Evolutionary conservation across 2,113 vertebrate species (phyloP).

Genomic region (Corydoras maculifer): DNA sequence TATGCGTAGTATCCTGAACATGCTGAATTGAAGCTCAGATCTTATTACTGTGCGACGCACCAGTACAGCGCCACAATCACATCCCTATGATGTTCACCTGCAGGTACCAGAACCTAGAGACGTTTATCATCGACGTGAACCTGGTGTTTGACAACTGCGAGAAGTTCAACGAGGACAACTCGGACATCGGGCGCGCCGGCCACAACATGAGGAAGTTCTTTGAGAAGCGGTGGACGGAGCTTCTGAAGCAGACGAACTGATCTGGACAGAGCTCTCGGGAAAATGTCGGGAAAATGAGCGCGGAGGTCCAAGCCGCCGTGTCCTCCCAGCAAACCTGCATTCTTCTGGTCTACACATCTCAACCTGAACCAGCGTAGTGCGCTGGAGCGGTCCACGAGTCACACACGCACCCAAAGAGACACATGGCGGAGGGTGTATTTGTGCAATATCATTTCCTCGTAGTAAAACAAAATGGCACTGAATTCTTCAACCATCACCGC

Average conservation of each 20-base stretch:
- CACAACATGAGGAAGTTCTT: slow-evolving; percentile 98
- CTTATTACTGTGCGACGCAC: too few relatives aligned
- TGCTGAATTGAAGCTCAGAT: too few relatives aligned
- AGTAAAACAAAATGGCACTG: slow-evolving; percentile 90
- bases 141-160: slow-evolving; percentile 99
- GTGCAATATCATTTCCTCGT: slow-evolving; percentile 95
- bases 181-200: slow-evolving; percentile 94
- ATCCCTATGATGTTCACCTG: background rate
- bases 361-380: slow-evolving; percentile 58
- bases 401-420: slow-evolving; percentile 97
- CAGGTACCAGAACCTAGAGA: slow-evolving; percentile 92
- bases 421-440: slow-evolving; percentile 85
- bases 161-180: slow-evolving; percentile 99
- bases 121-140: slow-evolving; percentile 94
- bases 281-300: slow-evolving; percentile 61
- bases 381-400: slow-evolving; percentile 76
- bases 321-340: slow-evolving; percentile 58
- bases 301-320: slow-evolving; percentile 24
- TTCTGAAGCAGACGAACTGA: slow-evolving; percentile 93
- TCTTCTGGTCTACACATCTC: slow-evolving; percentile 54
- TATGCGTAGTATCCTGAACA: too few relatives aligned
- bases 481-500: slow-evolving; percentile 94
- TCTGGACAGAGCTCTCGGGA: slow-evolving; percentile 50
- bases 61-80: too few relatives aligned
- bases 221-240: slow-evolving; percentile 97